phyloP scores from a whole-genome alignment of 1,140 invertebrate genomes.

The Lucilia sericata region DNA sequence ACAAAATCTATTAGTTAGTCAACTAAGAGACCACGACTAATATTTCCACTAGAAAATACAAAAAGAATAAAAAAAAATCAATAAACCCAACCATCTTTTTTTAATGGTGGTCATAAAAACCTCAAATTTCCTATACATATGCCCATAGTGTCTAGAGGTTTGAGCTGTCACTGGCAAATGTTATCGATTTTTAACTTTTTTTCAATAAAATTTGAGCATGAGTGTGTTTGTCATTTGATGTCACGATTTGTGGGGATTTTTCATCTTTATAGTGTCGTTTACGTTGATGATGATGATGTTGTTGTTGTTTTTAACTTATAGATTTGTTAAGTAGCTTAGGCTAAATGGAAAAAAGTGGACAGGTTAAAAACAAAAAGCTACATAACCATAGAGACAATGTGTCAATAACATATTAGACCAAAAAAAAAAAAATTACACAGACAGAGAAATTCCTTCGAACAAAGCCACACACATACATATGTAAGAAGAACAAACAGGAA shows the following conservation, averaged over 20 bases:
- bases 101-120: too few species aligned
- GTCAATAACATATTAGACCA: constrained; percentile 12
- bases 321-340: constrained; percentile 29
- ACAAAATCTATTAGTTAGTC: too few species aligned
- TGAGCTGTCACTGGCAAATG: constrained; percentile 23
- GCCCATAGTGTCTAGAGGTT: too few species aligned
- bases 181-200: constrained; percentile 42
- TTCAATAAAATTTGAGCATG: not conserved
- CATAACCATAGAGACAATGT: constrained; percentile 14
- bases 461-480: not conserved
- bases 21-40: too few species aligned
- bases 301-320: constrained; percentile 19
- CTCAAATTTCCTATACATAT: too few species aligned
- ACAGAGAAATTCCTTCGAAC: not conserved
- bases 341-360: constrained; percentile 19
- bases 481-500: too few species aligned
- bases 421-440: not conserved
- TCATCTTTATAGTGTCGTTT: not conserved
- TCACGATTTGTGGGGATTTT: constrained; percentile 4
- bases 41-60: too few species aligned
- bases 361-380: constrained; percentile 9
- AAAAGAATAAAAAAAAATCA: too few species aligned
- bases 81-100: too few species aligned
- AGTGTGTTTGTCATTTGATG: constrained; percentile 13
- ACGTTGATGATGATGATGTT: not conserved